Base-by-base conservation (phyloP, 1,140 invertebrate genomes). In the Nasonia vitripennis region DNA sequence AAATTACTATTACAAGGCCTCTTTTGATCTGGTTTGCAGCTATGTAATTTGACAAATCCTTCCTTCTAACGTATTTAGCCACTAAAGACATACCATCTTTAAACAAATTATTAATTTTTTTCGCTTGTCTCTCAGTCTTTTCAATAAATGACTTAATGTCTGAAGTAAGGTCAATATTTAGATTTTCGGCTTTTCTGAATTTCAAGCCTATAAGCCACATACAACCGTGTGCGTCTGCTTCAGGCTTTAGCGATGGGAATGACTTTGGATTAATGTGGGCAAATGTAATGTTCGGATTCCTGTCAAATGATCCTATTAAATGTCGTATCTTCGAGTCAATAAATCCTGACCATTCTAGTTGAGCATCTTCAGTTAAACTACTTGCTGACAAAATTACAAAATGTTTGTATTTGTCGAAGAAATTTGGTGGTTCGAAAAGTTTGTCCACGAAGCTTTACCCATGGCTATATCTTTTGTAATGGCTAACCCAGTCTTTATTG, bases 141-240 rank as follows among this genome's bases (percentile, higher is more conserved):
- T n/a, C n/a, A n/a, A n/a, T n/a, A n/a, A n/a, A n/a, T n/a, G n/a
- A n/a, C n/a, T n/a, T n/a, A n/a, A n/a, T n/a, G n/a, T n/a, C n/a
- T n/a, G n/a, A n/a, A n/a, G n/a, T n/a, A n/a, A n/a, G n/a, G n/a
- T n/a, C n/a, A n/a, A n/a, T n/a, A n/a, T n/a, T n/a, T n/a, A 97
- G 92, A 92, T 96, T 97, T 92, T 97, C 96, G 14, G 96, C 95
- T 93, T 98, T 98, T 87, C 96, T 95, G 91, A 99, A 99, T 77
- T 97, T 95, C 23, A 99, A 93, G 3, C 99, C 99, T 89, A 99
- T 98, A 91, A 99, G 99, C 99, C 99, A 99, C 95, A 99, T 97
- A 0, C 96, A 97, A 89, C 96, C 96, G 84, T 93, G 89, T 55
- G 91, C 92, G 23, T 91, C 91, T 74, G 89, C 83, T 86, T 93